phyloP scores from a whole-genome alignment of 2,797 vertebrate species.

The Bucorvus abyssinicus region DNA sequence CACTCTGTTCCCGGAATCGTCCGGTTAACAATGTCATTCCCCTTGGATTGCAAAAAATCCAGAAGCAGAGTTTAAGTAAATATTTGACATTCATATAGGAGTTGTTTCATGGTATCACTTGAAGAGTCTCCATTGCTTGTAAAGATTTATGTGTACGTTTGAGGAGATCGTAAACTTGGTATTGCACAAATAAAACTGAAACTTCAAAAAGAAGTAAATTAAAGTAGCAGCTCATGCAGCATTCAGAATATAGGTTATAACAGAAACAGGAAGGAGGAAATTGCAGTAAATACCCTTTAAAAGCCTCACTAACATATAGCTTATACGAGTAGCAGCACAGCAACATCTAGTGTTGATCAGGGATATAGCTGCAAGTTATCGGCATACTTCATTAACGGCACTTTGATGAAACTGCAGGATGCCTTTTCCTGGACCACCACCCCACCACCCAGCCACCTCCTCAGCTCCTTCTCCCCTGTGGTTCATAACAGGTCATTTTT shows the following conservation, averaged over 20 bases:
- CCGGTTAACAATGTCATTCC: conserved; percentile 68
- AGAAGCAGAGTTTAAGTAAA: conserved; percentile 76
- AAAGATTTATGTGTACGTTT: background rate
- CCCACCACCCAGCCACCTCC: background rate
- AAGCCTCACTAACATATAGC: conserved; percentile 17
- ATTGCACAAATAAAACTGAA: background rate
- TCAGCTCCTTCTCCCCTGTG: background rate
- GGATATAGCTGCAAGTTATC: conserved; percentile 56
- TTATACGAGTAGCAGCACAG: conserved; percentile 69
- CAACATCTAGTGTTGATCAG: conserved; percentile 74
- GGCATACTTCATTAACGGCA: fast-evolving
- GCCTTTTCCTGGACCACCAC: background rate
- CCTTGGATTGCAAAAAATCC: conserved; percentile 63
- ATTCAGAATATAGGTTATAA: background rate
- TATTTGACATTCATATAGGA: conserved; percentile 70
- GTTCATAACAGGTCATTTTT: background rate
- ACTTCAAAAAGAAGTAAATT: background rate
- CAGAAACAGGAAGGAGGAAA: conserved; percentile 35
- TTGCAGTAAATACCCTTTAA: background rate
- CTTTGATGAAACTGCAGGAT: background rate
- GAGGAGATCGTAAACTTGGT: background rate
- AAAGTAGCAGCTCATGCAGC: background rate
- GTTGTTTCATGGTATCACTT: conserved; percentile 16
- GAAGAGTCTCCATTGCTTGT: background rate
- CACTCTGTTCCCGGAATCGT: conserved; percentile 65